phyloP scores from a whole-genome alignment of 2,888 invertebrate genomes.

The Agrochola circellaris region DNA sequence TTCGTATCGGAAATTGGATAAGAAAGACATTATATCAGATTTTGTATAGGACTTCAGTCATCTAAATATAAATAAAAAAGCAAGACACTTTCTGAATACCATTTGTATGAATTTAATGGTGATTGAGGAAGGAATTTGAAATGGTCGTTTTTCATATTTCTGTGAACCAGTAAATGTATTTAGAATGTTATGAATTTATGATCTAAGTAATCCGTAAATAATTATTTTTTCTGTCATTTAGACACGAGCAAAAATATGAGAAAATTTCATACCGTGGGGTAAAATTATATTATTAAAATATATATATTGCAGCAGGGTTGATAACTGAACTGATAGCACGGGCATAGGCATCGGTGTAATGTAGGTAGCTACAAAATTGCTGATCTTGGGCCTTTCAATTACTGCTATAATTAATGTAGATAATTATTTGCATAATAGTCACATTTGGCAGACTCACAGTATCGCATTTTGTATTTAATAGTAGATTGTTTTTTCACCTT shows the following conservation, averaged over 20 bases:
- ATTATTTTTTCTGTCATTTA: not conserved
- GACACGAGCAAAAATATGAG: not conserved
- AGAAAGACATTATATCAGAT: not conserved
- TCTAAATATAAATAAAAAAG: not conserved
- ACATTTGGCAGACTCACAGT: not conserved
- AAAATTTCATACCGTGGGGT: not conserved
- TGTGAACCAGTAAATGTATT: not conserved
- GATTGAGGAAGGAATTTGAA: not conserved
- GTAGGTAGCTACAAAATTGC: too few species aligned
- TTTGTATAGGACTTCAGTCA: not conserved
- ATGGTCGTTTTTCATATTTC: not conserved
- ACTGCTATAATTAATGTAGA: not conserved
- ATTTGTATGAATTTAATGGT: constrained; percentile 15
- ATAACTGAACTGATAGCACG: not conserved
- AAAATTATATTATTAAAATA: not conserved
- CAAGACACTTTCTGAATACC: not conserved
- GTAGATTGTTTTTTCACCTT: not conserved
- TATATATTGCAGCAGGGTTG: not conserved
- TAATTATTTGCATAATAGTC: too few species aligned
- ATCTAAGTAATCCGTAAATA: not conserved
- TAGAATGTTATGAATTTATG: not conserved
- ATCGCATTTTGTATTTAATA: not conserved
- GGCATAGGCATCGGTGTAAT: not conserved
- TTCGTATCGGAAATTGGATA: constrained; percentile 17
- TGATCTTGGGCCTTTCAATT: not conserved